These are phyloP conservation scores for Sitobion miscanthi DNA, from an alignment of 1,140 invertebrate species.

Conservation along the genomic window DNA sequence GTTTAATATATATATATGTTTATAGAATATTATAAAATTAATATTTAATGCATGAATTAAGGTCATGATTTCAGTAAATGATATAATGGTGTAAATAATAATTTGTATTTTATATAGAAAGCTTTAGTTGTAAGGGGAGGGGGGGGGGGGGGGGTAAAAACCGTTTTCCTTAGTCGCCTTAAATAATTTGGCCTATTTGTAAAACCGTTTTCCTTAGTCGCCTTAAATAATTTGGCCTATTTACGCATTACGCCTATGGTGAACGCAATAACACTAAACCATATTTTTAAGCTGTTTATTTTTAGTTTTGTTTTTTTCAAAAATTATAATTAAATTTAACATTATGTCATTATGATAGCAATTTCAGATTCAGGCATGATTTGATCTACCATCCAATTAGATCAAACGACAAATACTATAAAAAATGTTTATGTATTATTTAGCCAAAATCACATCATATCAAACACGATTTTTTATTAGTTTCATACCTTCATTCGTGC, in stretches of 20 bases:
- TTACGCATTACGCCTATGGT: no score
- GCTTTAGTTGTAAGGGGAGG: no score
- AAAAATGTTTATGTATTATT: neutral
- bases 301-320: neutral
- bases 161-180: no score
- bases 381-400: neutral
- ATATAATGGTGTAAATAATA: no score
- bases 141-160: no score
- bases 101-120: no score
- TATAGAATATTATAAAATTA: conserved; percentile 45
- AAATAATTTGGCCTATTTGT: no score
- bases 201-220: no score
- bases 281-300: neutral
- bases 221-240: no score
- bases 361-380: neutral
- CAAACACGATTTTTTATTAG: neutral
- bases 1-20: neutral
- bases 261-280: neutral
- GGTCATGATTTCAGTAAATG: no score
- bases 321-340: neutral
- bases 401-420: neutral
- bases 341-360: neutral
- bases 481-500: conserved; percentile 69
- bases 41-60: conserved; percentile 48
- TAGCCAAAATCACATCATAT: neutral